A percentile compares a stretch with the other conserved stretches of the same genome.
These are phyloP conservation scores for Drosophila athabasca DNA, from an alignment of 1,140 invertebrate genomes.

Conservation along the genomic window DNA sequence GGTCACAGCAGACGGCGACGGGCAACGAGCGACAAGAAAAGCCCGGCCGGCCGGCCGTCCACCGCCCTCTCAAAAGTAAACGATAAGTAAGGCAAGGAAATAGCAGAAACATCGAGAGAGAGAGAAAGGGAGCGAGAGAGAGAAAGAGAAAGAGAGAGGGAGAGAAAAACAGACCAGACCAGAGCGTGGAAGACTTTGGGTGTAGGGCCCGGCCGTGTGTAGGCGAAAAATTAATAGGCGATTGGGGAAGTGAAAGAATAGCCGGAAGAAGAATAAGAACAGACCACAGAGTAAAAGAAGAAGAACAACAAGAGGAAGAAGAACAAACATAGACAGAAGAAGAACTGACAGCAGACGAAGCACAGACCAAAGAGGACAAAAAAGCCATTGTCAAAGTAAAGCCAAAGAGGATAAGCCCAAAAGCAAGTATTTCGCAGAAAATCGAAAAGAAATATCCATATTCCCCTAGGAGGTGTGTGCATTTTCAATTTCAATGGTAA, in stretches of 20 bases:
- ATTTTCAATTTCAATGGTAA: no score
- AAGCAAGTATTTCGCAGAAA: no score
- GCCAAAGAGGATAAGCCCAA: background rate
- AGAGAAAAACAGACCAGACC: background rate
- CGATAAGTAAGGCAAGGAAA: conserved; percentile 41
- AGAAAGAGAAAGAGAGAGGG: no score
- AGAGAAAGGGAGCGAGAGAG: no score
- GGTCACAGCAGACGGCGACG: conserved; percentile 54
- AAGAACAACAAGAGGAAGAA: background rate
- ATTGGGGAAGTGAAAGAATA: no score
- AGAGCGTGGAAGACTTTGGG: background rate
- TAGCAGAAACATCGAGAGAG: background rate
- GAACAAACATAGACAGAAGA: background rate
- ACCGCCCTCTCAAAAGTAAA: background rate
- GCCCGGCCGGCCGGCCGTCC: background rate
- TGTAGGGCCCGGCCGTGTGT: conserved; percentile 4
- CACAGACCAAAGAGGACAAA: background rate
- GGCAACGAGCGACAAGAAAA: conserved; percentile 38
- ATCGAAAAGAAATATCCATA: no score
- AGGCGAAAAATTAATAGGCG: conserved; percentile 29
- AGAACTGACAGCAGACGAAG: background rate
- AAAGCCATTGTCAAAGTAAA: background rate
- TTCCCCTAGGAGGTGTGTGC: no score
- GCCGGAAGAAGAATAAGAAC: no score
- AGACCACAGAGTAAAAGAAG: background rate